phyloP scores from a whole-genome alignment of 2,113 vertebrate genomes.

The Reinhardtius hippoglossoides region DNA sequence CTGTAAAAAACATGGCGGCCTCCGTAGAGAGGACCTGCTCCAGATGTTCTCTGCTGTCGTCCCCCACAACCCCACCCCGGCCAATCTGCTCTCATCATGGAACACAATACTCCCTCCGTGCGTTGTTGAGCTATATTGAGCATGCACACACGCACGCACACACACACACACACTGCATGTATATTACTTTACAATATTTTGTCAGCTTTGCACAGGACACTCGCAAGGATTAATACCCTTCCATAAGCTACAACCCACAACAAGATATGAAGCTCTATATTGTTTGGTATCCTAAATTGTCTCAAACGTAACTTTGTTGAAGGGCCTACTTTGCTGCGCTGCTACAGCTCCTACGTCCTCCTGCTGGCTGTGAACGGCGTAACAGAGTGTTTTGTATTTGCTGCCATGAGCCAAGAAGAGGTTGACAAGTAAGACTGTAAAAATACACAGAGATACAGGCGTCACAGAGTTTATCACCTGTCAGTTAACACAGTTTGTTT shows the following conservation, averaged over 20 bases:
- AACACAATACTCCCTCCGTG: too few species aligned
- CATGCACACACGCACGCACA: too few species aligned
- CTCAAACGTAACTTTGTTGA: conserved; percentile 38
- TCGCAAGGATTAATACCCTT: too few species aligned
- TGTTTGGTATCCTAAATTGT: background rate
- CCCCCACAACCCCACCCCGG: too few species aligned
- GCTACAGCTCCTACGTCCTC: conserved; percentile 92
- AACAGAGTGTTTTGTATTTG: conserved; percentile 95
- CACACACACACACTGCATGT: too few species aligned
- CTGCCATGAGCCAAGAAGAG: conserved; percentile 94
- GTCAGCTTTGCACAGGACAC: too few species aligned
- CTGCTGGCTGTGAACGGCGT: conserved; percentile 95
- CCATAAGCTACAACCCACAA: background rate
- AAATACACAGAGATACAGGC: background rate
- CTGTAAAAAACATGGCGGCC: too few species aligned
- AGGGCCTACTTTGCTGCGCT: conserved; percentile 91
- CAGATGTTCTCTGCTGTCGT: too few species aligned
- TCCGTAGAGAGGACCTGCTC: too few species aligned
- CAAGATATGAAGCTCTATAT: background rate
- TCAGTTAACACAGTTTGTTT: background rate
- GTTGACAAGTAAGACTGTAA: conserved; percentile 88
- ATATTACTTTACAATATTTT: too few species aligned
- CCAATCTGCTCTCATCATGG: too few species aligned
- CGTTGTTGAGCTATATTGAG: too few species aligned
- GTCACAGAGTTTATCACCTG: background rate